Percentiles rank a stretch among this genome's conserved stretches.
Conservation (phyloP, 2,888 invertebrate genomes). For the Cataglyphis cursor region DNA sequence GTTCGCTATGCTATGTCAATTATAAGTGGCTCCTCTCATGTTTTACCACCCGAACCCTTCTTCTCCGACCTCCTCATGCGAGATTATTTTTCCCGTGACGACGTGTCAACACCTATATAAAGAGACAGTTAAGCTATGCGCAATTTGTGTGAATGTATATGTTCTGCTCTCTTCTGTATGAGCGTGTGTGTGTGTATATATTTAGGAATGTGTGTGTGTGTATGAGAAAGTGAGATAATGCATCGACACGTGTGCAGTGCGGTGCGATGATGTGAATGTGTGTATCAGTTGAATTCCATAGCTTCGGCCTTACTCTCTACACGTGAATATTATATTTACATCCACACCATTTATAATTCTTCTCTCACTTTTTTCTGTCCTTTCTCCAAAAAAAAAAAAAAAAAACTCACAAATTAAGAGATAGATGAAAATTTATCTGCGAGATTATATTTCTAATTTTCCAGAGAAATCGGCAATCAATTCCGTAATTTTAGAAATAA, state of each 20-base stretch:
- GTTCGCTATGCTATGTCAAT: slow-evolving; percentile 80
- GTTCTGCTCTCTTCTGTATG: slow-evolving; percentile 43
- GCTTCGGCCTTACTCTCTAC: slow-evolving; percentile 69
- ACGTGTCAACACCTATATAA: slow-evolving; percentile 79
- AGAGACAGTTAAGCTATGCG: slow-evolving; percentile 82
- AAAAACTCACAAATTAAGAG: neutral
- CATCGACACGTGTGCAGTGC: slow-evolving; percentile 33
- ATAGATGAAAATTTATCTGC: neutral
- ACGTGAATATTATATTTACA: slow-evolving; percentile 77
- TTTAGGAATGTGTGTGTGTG: slow-evolving; percentile 10
- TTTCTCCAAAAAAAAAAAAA: neutral
- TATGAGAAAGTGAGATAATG: slow-evolving; percentile 26
- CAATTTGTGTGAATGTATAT: slow-evolving; percentile 62
- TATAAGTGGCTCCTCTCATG: slow-evolving; percentile 71
- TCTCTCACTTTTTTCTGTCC: slow-evolving; percentile 57
- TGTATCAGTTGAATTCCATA: slow-evolving; percentile 53
- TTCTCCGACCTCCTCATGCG: slow-evolving; percentile 45
- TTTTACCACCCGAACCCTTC: slow-evolving; percentile 55
- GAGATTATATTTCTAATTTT: neutral
- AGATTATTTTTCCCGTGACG: slow-evolving; percentile 56
- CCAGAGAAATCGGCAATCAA: neutral
- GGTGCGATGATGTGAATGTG: slow-evolving; percentile 57
- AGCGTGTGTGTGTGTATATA: slow-evolving; percentile 28
- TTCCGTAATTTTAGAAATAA: neutral
- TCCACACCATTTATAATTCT: slow-evolving; percentile 59